A percentile compares a stretch with the other conserved stretches of the same genome.
Conservation (phyloP, 1,140 invertebrate genomes). For the Penaeus chinensis region DNA sequence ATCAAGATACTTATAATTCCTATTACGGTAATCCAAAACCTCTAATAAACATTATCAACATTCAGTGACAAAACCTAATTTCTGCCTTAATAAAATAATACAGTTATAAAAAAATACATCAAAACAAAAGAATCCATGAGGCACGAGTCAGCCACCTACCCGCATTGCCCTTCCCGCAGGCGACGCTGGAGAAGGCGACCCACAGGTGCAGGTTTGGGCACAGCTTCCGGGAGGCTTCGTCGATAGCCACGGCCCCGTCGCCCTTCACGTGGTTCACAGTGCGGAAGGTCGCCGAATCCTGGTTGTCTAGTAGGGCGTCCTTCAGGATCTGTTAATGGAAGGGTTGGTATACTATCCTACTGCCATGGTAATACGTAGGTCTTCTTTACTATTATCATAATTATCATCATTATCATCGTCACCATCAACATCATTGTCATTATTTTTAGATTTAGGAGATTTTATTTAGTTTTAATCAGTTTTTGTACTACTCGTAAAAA, state of each 20-base stretch:
- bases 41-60: not conserved
- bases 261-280: conserved; percentile 74
- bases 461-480: too few species aligned
- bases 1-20: too few species aligned
- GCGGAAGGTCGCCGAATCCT: conserved; percentile 74
- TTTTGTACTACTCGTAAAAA: too few species aligned
- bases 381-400: too few species aligned
- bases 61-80: not conserved
- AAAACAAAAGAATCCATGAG: not conserved
- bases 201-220: conserved; percentile 89
- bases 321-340: conserved; percentile 73
- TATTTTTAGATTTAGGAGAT: too few species aligned
- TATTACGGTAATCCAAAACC: not conserved
- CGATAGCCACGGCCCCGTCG: conserved; percentile 79
- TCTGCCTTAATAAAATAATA: too few species aligned
- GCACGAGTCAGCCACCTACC: conserved; percentile 24
- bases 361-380: not conserved
- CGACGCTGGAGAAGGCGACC: conserved; percentile 93
- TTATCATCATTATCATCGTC: too few species aligned
- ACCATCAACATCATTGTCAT: too few species aligned
- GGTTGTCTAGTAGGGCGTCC: conserved; percentile 91
- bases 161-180: conserved; percentile 92
- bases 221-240: conserved; percentile 78
- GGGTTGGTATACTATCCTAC: not conserved
- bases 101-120: not conserved